phyloP scores from a whole-genome alignment of 2,888 invertebrate species.

The Cataglyphis livida region DNA sequence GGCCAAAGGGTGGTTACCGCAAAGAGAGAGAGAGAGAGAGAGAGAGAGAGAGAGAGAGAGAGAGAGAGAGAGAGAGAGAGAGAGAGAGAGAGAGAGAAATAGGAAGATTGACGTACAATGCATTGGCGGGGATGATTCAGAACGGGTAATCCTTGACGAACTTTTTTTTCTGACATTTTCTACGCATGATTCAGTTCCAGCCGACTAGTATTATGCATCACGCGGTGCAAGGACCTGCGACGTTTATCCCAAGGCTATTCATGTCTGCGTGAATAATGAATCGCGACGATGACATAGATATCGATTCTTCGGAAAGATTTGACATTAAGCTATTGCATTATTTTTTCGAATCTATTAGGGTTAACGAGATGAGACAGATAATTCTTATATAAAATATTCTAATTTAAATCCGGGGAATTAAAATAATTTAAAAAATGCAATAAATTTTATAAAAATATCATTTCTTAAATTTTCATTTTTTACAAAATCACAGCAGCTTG shows the following conservation, averaged over 20 bases:
- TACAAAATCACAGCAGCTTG: background rate
- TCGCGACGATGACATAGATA: conserved; percentile 39
- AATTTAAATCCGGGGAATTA: background rate
- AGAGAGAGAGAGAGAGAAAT: conserved; percentile 36
- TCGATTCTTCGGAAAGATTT: conserved; percentile 1
- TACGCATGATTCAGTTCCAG: conserved; percentile 48
- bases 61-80: conserved; percentile 7
- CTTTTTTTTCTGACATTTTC: conserved; percentile 46
- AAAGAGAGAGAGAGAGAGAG: conserved; percentile 25
- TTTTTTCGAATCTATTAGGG: background rate
- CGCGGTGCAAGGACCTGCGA: conserved; percentile 44
- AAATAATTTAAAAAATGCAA: background rate
- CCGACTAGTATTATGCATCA: conserved; percentile 38
- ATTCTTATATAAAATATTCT: background rate
- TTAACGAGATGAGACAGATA: background rate
- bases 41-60: conserved; percentile 31
- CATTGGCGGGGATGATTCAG: conserved; percentile 57
- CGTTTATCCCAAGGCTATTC: conserved; percentile 32
- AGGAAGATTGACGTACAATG: conserved; percentile 51
- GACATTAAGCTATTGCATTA: background rate
- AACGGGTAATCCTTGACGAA: conserved; percentile 56
- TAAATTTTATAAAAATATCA: background rate
- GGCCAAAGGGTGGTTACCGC: conserved; percentile 35
- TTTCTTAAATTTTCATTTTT: background rate
- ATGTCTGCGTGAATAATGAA: conserved; percentile 7